Base-by-base conservation (phyloP, 2,113 vertebrate genomes). In the Calcarius ornatus region DNA sequence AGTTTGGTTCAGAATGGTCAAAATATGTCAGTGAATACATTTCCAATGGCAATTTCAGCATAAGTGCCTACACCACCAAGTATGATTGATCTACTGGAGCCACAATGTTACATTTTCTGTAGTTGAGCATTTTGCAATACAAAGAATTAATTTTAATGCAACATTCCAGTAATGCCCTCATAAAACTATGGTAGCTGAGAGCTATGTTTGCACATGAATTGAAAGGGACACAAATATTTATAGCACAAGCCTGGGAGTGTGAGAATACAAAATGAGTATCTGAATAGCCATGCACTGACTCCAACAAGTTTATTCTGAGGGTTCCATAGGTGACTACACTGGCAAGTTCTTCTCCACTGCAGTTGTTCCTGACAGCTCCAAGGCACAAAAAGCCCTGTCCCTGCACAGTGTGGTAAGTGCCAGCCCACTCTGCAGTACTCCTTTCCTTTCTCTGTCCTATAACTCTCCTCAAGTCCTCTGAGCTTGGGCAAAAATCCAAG, bases 371-470 rank as follows among this genome's bases (percentile, higher is more conserved):
- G 15, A 38, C 11, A 48, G 31, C 38, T 76, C 45, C 27, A 42
- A 19, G 12, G 40, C 9, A 21, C 15, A 27, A 54, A 72, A 25
- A 64, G 8, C 50, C 8, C 28, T 15, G 17, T 7, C 53, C 42
- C 33, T 54, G 6, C 9, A 20, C 2, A n/a, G 24, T 0, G 0
- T 7, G 33, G 0, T 3, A 19, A 30, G 10, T 3, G 3, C 11
- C 53, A 76, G 30, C 38, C 18, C 31, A 3, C 31, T 15, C 70
- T 50, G 47, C 45, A 69, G 18, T 2, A 21, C 10, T 42, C 35
- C 24, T 19, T 78, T 35, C 60, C 47, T 79, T 66, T 14, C 25
- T 9, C 24, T 71, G 1, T 40, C 43, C 69, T 68, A 2, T 6
- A 78, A 24, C 10, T 42, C 70, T 73, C 24, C 59, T 80, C 33